Evolutionary conservation across 2,888 invertebrate genomes (phyloP), one percentile per base, ranked within the genome.

Genomic region (Drosophila borborema): DNA sequence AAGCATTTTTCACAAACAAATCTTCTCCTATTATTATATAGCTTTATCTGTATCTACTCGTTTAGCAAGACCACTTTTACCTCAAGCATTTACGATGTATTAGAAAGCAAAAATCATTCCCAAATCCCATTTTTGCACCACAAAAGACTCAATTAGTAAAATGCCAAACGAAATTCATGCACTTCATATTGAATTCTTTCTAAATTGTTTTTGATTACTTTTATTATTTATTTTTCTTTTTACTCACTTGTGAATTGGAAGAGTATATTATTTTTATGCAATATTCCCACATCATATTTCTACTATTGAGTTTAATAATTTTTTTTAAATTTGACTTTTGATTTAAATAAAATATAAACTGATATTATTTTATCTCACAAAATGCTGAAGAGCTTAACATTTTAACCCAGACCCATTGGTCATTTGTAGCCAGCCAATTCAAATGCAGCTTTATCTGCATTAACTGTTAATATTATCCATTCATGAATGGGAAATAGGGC

Each of bases 321-420:
- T 36, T 28, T 51, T 36, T 8, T 45, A 18, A 45, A 54, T 18
- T 16, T 16, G 2, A 66, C n/a, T 18, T 18, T 16, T 18, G 23
- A 14, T 38, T 66, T 40, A 34, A 20, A 38, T 31, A n/a, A 38
- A 64, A 45, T 10, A 20, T 38, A 0, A 38, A 16, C 8, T 5
- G 14, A 60, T 38, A 40, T 31, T n/a, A 40, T 28, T 60, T 48
- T 9, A 60, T 54, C 38, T 6, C 38, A 46, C 45, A 74, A 31
- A 43, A 20, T 14, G 10, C 20, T 12, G 16, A 51, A 45, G 36
- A 55, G 76, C 64, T 76, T 56, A 64, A 70, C 31, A 34, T 45
- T 55, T 59, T 46, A 16, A 31, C 36, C 10, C 28, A 41, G 54
- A 12, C 18, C 28, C 36, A 6, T 16, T 23, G 36, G 40, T 23